phyloP scores from a whole-genome alignment of 2,888 invertebrate species.

The Malthinus seriepunctatus region DNA sequence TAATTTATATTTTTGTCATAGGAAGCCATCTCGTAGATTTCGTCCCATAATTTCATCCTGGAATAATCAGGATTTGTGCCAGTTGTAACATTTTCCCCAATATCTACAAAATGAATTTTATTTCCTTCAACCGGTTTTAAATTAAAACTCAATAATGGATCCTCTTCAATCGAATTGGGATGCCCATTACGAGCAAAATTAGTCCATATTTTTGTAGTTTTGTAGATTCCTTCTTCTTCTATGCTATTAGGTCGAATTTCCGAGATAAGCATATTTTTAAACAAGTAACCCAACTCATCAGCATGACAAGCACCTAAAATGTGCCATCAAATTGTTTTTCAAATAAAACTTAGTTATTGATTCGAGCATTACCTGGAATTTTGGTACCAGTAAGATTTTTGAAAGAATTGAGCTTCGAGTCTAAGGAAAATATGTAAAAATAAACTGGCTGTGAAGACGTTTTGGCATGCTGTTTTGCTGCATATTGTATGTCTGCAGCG shows the following conservation, averaged over 20 bases:
- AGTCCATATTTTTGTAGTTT: constrained; percentile 41
- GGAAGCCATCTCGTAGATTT: background rate
- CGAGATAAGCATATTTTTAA: constrained; percentile 33
- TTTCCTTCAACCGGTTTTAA: constrained; percentile 40
- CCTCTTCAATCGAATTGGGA: constrained; percentile 32
- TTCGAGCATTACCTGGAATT: too few relatives aligned
- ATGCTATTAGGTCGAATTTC: constrained; percentile 25
- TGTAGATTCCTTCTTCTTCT: constrained; percentile 34
- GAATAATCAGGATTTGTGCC: constrained; percentile 39
- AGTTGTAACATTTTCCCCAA: constrained; percentile 38
- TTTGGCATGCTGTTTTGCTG: constrained; percentile 27
- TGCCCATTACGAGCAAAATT: constrained; percentile 42
- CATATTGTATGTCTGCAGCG: constrained; percentile 30
- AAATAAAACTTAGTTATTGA: too few relatives aligned
- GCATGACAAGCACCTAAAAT: constrained; percentile 39
- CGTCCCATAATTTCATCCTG: constrained; percentile 37
- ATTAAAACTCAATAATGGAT: constrained; percentile 20
- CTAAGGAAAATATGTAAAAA: constrained; percentile 37
- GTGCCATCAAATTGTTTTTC: background rate
- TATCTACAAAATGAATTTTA: constrained; percentile 40
- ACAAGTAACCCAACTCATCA: constrained; percentile 44
- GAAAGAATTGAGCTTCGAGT: constrained; percentile 30
- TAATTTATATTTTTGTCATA: background rate
- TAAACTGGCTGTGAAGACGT: constrained; percentile 33
- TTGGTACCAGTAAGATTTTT: constrained; percentile 20